Conservation (phyloP, 2,888 invertebrate genomes). For the Drosophila leonis region DNA sequence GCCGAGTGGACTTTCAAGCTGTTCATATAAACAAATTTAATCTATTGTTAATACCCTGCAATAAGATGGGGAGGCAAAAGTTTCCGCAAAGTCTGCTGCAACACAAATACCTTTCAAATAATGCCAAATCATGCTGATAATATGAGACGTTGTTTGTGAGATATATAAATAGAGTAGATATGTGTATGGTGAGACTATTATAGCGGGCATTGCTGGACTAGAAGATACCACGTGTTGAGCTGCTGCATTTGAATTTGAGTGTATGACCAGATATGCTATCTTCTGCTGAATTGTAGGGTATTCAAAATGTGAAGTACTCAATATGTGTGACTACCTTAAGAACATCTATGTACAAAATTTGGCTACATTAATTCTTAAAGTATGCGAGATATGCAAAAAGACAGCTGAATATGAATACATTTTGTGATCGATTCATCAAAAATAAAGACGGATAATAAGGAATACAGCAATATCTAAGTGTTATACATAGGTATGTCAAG, state of each 20-base stretch:
- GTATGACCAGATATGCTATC: too few relatives aligned
- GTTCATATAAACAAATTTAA: constrained; percentile 27
- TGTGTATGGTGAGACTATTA: not conserved
- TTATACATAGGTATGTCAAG: too few relatives aligned
- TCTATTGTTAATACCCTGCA: constrained; percentile 62
- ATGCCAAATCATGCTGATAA: constrained; percentile 67
- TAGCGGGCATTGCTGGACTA: not conserved
- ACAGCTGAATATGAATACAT: not conserved
- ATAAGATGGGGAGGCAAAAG: constrained; percentile 53
- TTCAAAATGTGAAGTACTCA: not conserved
- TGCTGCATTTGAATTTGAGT: too few relatives aligned
- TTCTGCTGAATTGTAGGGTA: not conserved
- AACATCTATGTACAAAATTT: too few relatives aligned
- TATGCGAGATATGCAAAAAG: too few relatives aligned
- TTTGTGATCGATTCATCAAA: not conserved
- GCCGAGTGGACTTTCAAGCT: constrained; percentile 5
- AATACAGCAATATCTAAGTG: too few relatives aligned
- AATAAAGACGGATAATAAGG: too few relatives aligned
- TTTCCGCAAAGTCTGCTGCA: constrained; percentile 68
- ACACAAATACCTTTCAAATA: constrained; percentile 24
- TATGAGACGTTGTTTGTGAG: constrained; percentile 32
- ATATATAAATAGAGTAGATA: not conserved
- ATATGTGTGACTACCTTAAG: too few relatives aligned
- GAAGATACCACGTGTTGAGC: not conserved
- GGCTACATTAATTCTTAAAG: too few relatives aligned